Evolutionary conservation across 2,888 invertebrate species (phyloP), one percentile per base, ranked within the genome.

Genomic region (Diloba caeruleocephala): DNA sequence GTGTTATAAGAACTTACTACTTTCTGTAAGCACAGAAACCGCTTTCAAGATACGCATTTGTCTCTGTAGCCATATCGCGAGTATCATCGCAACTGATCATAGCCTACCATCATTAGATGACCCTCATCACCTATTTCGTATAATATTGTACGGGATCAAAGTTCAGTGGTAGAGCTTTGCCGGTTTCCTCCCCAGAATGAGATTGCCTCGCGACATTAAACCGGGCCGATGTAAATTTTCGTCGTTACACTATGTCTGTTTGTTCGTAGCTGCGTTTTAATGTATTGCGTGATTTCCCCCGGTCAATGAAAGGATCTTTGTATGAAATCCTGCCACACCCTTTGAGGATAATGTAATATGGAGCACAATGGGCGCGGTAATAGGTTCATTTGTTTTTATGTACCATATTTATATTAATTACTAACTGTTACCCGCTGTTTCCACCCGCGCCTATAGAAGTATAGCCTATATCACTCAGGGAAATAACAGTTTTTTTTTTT

Each of bases 171-270:
- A 60, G 73, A 45, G 56, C 52, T 75, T 76, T 74, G 75, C 78
- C 77, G 78, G 87, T 85, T 88, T 89, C 89, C 90, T 87, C 78
- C 76, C 78, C 77, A 82, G 82, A 92, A 92, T 88, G 90, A 92
- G 90, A 92, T 92, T 90, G 90, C 88, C 79, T 80, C 87, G 88
- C 88, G 89, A 92, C 90, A 92, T 92, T 93, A 92, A 89, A 87
- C 90, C 85, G 75, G 81, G 84, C 87, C 85, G 85, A 92, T 92
- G 90, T 91, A 92, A 90, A 91, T 91, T 90, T 90, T 87, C 87
- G 81, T 85, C 84, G 86, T 89, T 85, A 85, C 78, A 74, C 74
- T 75, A 66, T 81, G 83, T 84, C 83, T 90, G 87, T 87, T 87
- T 84, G 87, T 86, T 81, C 79, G 78, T 71, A 67, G 76, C 67